Percentiles rank a stretch among this genome's conserved stretches.
phyloP scores from a whole-genome alignment of 2,888 invertebrate species.

The Dicyrtoma fusca region DNA sequence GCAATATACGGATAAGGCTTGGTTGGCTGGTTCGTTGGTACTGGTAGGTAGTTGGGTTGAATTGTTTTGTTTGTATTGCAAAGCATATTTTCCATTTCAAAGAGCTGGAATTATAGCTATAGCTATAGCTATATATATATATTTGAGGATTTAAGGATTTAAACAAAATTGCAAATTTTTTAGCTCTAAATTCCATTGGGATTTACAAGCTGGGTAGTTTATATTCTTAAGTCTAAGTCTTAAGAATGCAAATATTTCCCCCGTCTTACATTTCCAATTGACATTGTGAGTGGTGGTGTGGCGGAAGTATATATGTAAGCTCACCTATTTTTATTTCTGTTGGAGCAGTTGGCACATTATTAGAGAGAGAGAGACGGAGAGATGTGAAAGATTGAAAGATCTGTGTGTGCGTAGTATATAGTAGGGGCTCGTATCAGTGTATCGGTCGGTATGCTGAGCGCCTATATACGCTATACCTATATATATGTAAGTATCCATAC shows the following conservation, averaged over 20 bases:
- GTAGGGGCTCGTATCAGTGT: no score
- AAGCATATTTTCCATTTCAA: constrained; percentile 27
- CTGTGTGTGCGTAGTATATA: not conserved
- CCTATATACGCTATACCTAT: no score
- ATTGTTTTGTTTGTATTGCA: not conserved
- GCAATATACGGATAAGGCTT: not conserved
- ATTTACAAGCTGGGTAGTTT: constrained; percentile 9
- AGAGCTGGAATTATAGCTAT: no score
- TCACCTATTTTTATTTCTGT: no score
- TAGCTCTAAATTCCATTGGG: not conserved
- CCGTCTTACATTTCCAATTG: not conserved
- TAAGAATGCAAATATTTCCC: constrained; percentile 24
- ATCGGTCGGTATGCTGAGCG: no score
- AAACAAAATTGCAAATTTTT: no score
- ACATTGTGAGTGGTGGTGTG: not conserved
- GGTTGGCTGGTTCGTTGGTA: no score
- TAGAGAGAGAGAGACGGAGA: not conserved
- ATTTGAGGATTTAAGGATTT: constrained; percentile 3
- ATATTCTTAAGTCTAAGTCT: not conserved
- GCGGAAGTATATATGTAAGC: not conserved
- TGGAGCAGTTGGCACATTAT: not conserved
- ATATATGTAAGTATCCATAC: no score
- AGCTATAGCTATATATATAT: no score
- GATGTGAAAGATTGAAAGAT: not conserved
- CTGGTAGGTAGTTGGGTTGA: no score